These are phyloP conservation scores for Mionectes olivaceus DNA, from an alignment of 2,797 vertebrate species.

Conservation along the genomic window DNA sequence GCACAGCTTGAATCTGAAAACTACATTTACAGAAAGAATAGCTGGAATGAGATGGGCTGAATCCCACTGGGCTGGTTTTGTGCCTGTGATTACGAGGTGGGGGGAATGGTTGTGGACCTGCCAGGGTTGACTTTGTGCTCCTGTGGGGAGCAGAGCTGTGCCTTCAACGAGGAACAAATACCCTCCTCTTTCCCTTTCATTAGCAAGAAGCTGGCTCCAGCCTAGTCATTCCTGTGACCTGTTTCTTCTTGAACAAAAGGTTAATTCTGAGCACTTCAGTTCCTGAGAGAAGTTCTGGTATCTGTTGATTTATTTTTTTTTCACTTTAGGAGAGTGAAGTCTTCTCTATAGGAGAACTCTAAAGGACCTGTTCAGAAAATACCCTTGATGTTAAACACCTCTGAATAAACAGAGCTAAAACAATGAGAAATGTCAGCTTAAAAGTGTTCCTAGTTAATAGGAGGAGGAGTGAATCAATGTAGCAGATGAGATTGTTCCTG, in stretches of 20 bases:
- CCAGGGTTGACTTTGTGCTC: neutral
- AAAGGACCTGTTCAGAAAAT: neutral
- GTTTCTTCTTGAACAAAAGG: neutral
- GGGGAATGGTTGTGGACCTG: accelerated
- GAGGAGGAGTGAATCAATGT: neutral
- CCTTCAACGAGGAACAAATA: accelerated
- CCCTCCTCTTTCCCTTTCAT: neutral
- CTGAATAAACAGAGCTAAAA: neutral
- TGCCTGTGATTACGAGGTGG: neutral
- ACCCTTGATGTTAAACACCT: neutral
- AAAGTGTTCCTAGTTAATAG: neutral
- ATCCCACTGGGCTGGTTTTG: neutral
- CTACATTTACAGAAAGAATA: accelerated
- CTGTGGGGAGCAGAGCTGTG: neutral
- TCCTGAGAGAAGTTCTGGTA: neutral
- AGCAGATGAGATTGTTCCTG: neutral
- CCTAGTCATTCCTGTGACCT: neutral
- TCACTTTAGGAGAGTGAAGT: neutral
- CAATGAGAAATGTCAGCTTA: neutral
- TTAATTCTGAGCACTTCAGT: neutral
- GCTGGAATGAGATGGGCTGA: neutral
- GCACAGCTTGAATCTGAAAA: neutral
- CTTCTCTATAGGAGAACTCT: neutral
- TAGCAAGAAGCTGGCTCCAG: neutral
- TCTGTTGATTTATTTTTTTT: neutral